phyloP scores from a whole-genome alignment of 2,113 vertebrate species.

The Chlamydotis undulata region DNA sequence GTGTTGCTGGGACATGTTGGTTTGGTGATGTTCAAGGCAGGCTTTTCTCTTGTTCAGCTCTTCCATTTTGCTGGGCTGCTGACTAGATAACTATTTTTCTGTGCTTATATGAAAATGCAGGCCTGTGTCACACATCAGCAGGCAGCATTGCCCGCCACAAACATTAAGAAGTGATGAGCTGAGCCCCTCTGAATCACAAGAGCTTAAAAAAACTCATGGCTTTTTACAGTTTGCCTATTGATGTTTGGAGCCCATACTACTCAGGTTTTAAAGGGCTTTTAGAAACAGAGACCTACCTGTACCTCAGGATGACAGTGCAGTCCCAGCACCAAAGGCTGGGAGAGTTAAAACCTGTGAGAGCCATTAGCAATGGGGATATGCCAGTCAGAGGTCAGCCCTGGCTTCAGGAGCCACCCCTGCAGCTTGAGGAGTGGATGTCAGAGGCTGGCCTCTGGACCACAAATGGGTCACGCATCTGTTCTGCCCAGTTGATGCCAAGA shows the following conservation, averaged over 20 bases:
- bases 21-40: neutral
- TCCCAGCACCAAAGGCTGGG: neutral
- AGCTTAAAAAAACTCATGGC: neutral
- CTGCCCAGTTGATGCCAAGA: neutral
- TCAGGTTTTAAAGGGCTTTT: neutral
- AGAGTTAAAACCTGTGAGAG: fast-evolving
- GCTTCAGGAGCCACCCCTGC: neutral
- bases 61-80: neutral
- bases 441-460: neutral
- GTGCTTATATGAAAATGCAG: neutral
- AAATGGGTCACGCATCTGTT: neutral
- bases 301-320: neutral
- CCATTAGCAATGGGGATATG: neutral
- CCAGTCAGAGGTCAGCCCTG: neutral
- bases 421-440: neutral
- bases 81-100: neutral
- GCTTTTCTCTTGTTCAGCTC: neutral
- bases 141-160: neutral
- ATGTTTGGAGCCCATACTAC: neutral
- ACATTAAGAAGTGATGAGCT: neutral
- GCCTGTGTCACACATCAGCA: neutral
- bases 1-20: neutral
- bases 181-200: neutral
- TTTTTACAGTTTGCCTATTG: neutral
- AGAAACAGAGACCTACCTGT: neutral